Evolutionary conservation across 2,888 invertebrate species (phyloP), one percentile per base, ranked within the genome.

Genomic region (Venusia cambrica): DNA sequence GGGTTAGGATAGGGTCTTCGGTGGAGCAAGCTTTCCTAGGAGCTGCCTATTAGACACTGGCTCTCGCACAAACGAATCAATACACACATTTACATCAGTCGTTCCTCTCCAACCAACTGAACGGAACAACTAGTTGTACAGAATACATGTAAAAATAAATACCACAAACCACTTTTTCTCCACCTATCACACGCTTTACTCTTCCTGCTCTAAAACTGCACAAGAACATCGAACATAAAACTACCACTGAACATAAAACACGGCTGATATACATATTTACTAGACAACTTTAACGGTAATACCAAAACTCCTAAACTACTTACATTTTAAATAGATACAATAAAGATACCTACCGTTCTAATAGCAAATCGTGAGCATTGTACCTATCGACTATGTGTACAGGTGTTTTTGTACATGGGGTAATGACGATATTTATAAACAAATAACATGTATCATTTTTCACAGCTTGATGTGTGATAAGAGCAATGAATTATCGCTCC

Each of bases 131-230:
- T n/a, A n/a, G n/a, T n/a, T n/a, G n/a, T n/a, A n/a, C n/a, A n/a
- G n/a, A n/a, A n/a, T n/a, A n/a, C n/a, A n/a, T n/a, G n/a, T n/a
- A 16, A 10, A 18, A 6, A 26, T 6, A 26, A 14, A 41, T 81
- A 85, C 85, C 85, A 53, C 79, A 83, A 31, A 57, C 39, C 3
- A 83, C 70, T 43, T 68, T 65, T 14, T 37, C 35, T 14, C 76
- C 85, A 15, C 70, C 73, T 31, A 84, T 55, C 20, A 85, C 72
- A 57, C 85, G 62, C 53, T 75, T 84, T 11, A 80, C 59, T 61
- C 85, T 73, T 18, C 64, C 51, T 38, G 61, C 48, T 58, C 48
- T 28, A 48, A 31, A 32, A 45, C 12, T n/a, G 39, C 35, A 34
- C 11, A 39, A 38, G 25, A 30, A 47, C 46, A 51, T 13, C 30